Evolutionary conservation across 1,140 invertebrate genomes (phyloP).

Genomic region (Sipha flava): DNA sequence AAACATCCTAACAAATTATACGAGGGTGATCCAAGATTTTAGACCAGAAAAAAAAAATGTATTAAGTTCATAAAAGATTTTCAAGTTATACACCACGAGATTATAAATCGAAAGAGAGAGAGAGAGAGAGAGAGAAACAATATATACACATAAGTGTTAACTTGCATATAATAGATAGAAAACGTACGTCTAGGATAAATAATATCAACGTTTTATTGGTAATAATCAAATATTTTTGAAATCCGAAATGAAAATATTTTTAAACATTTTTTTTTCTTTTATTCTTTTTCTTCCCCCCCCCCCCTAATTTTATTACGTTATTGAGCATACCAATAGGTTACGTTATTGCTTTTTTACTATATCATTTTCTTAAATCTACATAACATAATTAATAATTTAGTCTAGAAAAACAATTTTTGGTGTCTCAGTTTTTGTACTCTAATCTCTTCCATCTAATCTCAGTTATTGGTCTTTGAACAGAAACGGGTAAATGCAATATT

Average conservation of each 20-base stretch:
- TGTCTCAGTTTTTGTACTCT: conserved; percentile 32
- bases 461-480: not conserved
- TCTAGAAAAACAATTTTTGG: conserved; percentile 1
- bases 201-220: not conserved
- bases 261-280: not conserved
- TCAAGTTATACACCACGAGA: not conserved
- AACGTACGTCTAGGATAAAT: not conserved
- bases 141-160: not conserved
- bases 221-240: not conserved
- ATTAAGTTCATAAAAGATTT: no score
- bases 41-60: not conserved
- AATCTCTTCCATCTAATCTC: conserved; percentile 17
- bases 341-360: conserved; percentile 23
- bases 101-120: not conserved
- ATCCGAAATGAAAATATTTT: not conserved
- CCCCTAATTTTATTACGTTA: not conserved
- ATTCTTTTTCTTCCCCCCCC: no score
- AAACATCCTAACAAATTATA: not conserved
- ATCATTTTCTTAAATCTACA: not conserved
- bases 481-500: not conserved
- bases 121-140: not conserved
- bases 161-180: not conserved
- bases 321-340: not conserved
- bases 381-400: not conserved
- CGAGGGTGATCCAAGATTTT: not conserved